Evolutionary conservation across 2,113 vertebrate species (phyloP).

Genomic region (Festucalex cinctus): DNA sequence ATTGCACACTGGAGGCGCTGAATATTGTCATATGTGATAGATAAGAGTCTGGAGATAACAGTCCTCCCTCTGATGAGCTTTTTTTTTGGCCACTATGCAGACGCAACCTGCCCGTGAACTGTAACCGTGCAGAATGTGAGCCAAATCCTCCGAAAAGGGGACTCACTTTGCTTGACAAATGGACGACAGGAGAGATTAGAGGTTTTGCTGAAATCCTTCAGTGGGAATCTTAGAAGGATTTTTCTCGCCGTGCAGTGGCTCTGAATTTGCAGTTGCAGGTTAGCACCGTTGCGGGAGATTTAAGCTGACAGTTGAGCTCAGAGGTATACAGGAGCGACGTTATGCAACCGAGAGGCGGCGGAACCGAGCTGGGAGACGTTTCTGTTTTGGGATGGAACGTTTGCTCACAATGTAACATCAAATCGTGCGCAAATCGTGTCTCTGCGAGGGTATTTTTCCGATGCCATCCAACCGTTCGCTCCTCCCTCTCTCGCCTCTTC

Average conservation of each 20-base stretch:
- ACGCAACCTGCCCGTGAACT: slow-evolving; percentile 19
- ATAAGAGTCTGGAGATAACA: slow-evolving; percentile 14
- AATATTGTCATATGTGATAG: neutral
- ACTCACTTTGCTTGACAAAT: slow-evolving; percentile 22
- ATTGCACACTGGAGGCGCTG: neutral
- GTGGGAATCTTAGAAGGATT: slow-evolving; percentile 21
- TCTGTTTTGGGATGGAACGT: slow-evolving; percentile 5
- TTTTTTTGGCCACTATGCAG: slow-evolving; percentile 22
- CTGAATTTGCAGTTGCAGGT: slow-evolving; percentile 23
- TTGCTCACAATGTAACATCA: slow-evolving; percentile 13
- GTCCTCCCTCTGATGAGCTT: neutral
- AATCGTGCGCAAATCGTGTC: neutral
- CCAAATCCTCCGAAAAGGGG: slow-evolving; percentile 20
- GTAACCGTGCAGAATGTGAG: neutral
- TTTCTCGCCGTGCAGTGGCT: slow-evolving; percentile 12
- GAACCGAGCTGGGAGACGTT: no score
- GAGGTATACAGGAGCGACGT: slow-evolving; percentile 19
- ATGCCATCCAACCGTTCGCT: neutral
- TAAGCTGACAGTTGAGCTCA: slow-evolving; percentile 27
- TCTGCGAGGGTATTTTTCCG: slow-evolving; percentile 8
- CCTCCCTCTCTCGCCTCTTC: slow-evolving; percentile 3
- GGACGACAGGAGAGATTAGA: slow-evolving; percentile 22
- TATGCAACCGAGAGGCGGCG: slow-evolving; percentile 26
- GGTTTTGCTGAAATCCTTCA: slow-evolving; percentile 7
- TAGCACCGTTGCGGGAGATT: slow-evolving; percentile 13